Evolutionary conservation across 2,888 invertebrate species (phyloP).

Genomic region (Rhodophaea formosa): DNA sequence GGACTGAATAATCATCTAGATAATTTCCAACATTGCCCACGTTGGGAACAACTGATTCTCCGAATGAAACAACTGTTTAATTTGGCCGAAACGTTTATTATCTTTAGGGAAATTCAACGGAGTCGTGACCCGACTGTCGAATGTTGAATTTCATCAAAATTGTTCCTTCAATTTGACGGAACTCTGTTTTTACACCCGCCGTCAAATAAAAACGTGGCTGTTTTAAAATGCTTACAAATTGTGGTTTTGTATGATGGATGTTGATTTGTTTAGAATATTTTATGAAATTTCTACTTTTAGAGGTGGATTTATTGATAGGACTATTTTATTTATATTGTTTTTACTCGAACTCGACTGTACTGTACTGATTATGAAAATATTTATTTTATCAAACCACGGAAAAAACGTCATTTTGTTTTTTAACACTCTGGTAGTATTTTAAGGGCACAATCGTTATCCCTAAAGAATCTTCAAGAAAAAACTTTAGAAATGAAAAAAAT

Average conservation of each 20-base stretch:
- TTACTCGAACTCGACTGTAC: no score
- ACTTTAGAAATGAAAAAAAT: no score
- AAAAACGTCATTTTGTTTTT: no score
- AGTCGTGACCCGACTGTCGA: conserved; percentile 61
- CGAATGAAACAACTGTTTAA: conserved; percentile 61
- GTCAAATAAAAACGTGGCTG: conserved; percentile 12
- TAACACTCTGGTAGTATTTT: no score
- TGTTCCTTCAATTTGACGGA: conserved; percentile 22
- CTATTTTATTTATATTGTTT: no score
- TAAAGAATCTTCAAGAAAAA: no score
- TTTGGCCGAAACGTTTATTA: conserved; percentile 70
- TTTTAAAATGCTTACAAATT: conserved; percentile 13
- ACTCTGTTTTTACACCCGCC: conserved; percentile 6
- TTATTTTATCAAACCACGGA: no score
- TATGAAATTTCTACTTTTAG: no score
- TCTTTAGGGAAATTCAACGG: conserved; percentile 72
- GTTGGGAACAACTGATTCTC: conserved; percentile 27
- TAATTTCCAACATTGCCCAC: not conserved
- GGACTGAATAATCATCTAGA: no score
- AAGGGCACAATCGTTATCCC: no score
- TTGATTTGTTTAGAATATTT: not conserved
- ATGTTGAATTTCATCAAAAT: conserved; percentile 55
- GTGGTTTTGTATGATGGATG: conserved; percentile 7
- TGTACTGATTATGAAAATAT: no score
- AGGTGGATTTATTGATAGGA: no score